These are phyloP conservation scores for Chelonus formosanus DNA, from an alignment of 2,888 invertebrate species.

Conservation along the genomic window DNA sequence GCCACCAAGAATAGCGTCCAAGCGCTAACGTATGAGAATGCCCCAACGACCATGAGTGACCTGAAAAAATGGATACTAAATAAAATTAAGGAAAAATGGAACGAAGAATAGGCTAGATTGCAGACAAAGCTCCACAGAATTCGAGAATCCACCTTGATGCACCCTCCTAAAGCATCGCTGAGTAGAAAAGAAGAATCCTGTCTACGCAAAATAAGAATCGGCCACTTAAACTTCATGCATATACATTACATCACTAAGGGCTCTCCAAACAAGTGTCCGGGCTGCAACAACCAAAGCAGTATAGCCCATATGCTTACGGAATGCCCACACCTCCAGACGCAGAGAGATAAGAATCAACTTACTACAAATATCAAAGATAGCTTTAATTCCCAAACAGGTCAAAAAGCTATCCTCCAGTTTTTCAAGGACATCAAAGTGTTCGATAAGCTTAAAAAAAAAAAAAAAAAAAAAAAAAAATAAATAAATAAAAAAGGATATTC, in stretches of 20 bases:
- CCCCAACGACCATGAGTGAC: background rate
- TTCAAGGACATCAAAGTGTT: too few species aligned
- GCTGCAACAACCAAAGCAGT: background rate
- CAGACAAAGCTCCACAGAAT: background rate
- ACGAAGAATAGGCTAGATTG: background rate
- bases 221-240: background rate
- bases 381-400: too few species aligned
- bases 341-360: background rate
- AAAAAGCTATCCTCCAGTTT: too few species aligned
- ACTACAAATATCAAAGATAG: background rate
- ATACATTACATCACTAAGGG: background rate
- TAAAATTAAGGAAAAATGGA: background rate
- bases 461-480: too few species aligned
- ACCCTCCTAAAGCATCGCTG: background rate
- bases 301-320: background rate
- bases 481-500: too few species aligned
- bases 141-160: background rate
- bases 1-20: background rate
- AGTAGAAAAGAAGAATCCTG: background rate
- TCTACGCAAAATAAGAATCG: background rate
- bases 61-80: background rate
- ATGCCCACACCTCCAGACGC: background rate
- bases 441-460: too few species aligned
- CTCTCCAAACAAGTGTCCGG: background rate
- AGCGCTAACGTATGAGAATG: background rate